Conservation (phyloP, 2,797 vertebrate species). For the Nasua narica region DNA sequence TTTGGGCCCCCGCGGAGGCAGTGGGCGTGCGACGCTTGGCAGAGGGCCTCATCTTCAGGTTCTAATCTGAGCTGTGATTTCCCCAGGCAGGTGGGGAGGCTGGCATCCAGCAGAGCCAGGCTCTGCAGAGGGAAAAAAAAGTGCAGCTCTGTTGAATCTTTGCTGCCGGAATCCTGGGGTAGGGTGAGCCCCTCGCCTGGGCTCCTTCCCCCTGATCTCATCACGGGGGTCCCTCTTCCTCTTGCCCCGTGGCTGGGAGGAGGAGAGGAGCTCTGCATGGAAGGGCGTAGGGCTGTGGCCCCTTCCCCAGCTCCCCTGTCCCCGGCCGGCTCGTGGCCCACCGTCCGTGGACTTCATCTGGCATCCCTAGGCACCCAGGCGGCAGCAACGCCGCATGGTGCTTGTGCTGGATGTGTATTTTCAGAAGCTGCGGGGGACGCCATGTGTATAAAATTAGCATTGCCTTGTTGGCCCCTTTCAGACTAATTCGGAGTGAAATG, state of each 20-base stretch:
- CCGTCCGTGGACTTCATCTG: not conserved
- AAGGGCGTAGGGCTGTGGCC: not conserved
- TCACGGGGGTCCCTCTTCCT: not conserved
- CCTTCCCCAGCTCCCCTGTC: accelerated
- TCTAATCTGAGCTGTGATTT: not conserved
- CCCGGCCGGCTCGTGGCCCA: accelerated
- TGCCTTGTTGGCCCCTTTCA: constrained; percentile 86
- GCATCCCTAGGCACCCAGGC: not conserved
- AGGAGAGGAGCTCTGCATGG: accelerated
- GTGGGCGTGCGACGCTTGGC: not conserved
- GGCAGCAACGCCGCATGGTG: not conserved
- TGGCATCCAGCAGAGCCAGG: not conserved
- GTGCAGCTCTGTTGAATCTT: not conserved
- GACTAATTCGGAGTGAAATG: constrained; percentile 86
- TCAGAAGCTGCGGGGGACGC: constrained; percentile 79
- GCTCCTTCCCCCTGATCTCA: accelerated
- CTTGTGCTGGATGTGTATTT: not conserved
- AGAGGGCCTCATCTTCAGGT: not conserved
- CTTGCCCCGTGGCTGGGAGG: not conserved
- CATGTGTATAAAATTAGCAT: constrained; percentile 83
- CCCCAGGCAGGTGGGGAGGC: not conserved
- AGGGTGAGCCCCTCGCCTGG: not conserved
- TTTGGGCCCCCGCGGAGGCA: not conserved
- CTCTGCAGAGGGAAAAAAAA: not conserved
- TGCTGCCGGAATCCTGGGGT: not conserved